Base-by-base conservation (phyloP, 2,888 invertebrate genomes). In the Caenorhabditis uteleia region DNA sequence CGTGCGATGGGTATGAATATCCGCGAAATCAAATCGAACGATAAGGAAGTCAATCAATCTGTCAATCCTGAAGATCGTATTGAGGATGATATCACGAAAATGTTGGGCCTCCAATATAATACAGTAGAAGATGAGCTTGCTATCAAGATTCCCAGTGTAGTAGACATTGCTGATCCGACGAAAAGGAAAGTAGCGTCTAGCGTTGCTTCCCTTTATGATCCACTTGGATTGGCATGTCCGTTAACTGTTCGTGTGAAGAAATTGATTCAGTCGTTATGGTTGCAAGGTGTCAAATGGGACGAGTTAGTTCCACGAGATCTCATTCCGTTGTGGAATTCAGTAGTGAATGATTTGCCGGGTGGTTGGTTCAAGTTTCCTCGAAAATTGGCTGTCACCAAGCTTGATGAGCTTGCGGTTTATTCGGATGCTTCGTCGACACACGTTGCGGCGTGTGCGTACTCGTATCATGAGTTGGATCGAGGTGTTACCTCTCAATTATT, bases 381-480 rank as follows among this genome's bases (percentile, higher is more conserved):
- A 6, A 7, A 20, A 21, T 34, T 31, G 16, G 20, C 31, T 7
- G 40, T 20, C n/a, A 40, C 29, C 3, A 21, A 18, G 16, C 2
- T 8, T 31, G 23, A 25, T 16, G 25, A 21, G n/a, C 14, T 51
- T 20, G 21, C 18, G 14, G 25, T 53, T n/a, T 45, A 44, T 20
- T 43, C 44, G 4, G 53, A 53, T 29, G 53, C 53, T 3, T 53
- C 53, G 3, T 36, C 36, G 44, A 26, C 31, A 4, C 27, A 44
- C 2, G 44, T 33, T 26, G 53, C 36, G n/a, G 44, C 44, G n/a
- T 44, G 36, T 14, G 53, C 53, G 18, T 53, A 53, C 18, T 7
- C 42, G 23, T n/a, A 12, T 8, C 26, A 29, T 26, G 8, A 14
- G n/a, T n/a, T 44, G 0, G 34, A 38, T n/a, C 23, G 21, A 44